A percentile compares a stretch with the other conserved stretches of the same genome.
Conservation (phyloP, 2,888 invertebrate genomes). For the Ethmia dodecea region DNA sequence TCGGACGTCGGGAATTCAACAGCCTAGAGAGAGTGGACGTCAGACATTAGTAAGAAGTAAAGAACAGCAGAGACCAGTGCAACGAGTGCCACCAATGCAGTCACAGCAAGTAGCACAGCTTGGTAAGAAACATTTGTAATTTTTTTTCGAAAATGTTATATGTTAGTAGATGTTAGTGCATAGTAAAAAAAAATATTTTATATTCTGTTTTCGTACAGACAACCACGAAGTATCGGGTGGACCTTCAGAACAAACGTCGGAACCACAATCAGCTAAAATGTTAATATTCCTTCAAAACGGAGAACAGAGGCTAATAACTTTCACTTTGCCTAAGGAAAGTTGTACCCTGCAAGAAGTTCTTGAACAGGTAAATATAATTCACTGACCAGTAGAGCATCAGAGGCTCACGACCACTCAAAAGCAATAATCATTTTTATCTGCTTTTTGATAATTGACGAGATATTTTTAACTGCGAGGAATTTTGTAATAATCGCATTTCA, state of each 20-base stretch:
- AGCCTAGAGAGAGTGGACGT: conserved; percentile 45
- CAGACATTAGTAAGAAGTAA: conserved; percentile 68
- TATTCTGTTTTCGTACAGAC: conserved; percentile 46
- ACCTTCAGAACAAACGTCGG: conserved; percentile 66
- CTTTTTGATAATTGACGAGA: too few species aligned
- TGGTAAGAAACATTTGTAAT: conserved; percentile 33
- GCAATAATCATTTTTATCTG: too few species aligned
- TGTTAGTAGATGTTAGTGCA: too few species aligned
- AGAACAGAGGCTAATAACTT: conserved; percentile 89
- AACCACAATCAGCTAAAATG: conserved; percentile 86
- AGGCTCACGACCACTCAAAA: too few species aligned
- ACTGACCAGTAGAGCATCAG: too few species aligned
- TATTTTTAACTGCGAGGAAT: too few species aligned
- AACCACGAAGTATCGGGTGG: conserved; percentile 50
- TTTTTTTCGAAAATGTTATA: not conserved
- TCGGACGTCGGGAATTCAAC: conserved; percentile 34
- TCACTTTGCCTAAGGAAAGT: conserved; percentile 88
- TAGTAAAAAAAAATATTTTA: too few species aligned
- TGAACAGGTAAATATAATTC: conserved; percentile 78
- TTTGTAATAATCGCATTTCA: too few species aligned
- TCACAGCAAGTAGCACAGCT: conserved; percentile 43
- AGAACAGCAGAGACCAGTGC: conserved; percentile 65
- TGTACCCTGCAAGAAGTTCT: conserved; percentile 89
- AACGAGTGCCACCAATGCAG: conserved; percentile 69
- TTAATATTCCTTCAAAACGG: conserved; percentile 86